Evolutionary conservation across 2,888 invertebrate species (phyloP).

Genomic region (Incurvaria masculella): DNA sequence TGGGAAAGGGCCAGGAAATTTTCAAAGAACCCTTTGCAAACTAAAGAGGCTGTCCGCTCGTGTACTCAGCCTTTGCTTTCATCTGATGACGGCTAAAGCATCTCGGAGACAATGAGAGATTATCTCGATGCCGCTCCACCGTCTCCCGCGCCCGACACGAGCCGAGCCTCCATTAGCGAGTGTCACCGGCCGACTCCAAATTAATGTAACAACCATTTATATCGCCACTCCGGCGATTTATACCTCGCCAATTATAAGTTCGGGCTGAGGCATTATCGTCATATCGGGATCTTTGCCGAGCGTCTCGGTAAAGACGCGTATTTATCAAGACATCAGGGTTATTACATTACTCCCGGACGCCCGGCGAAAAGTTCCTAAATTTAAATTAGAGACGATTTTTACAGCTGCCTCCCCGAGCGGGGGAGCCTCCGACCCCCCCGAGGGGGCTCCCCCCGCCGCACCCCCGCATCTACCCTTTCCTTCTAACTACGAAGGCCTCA

Average conservation of each 20-base stretch:
- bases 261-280: constrained; percentile 49
- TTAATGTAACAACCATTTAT: constrained; percentile 46
- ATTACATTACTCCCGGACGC: constrained; percentile 32
- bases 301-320: constrained; percentile 22
- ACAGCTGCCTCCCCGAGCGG: constrained; percentile 51
- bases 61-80: too few species aligned
- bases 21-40: too few species aligned
- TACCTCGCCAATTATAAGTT: constrained; percentile 54
- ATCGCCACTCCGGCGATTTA: constrained; percentile 33
- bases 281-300: constrained; percentile 28
- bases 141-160: too few species aligned
- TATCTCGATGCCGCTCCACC: too few species aligned
- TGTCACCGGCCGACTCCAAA: constrained; percentile 20
- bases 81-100: too few species aligned
- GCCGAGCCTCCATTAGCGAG: neutral
- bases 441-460: neutral
- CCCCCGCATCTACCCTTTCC: constrained; percentile 46
- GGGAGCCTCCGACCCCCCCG: constrained; percentile 12
- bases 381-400: constrained; percentile 59
- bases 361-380: constrained; percentile 54
- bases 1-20: too few species aligned
- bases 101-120: too few species aligned
- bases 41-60: too few species aligned
- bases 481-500: constrained; percentile 60
- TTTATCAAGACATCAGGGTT: constrained; percentile 55